Base-by-base conservation (phyloP, 1,140 invertebrate genomes). In the Nixonia krombeini region DNA sequence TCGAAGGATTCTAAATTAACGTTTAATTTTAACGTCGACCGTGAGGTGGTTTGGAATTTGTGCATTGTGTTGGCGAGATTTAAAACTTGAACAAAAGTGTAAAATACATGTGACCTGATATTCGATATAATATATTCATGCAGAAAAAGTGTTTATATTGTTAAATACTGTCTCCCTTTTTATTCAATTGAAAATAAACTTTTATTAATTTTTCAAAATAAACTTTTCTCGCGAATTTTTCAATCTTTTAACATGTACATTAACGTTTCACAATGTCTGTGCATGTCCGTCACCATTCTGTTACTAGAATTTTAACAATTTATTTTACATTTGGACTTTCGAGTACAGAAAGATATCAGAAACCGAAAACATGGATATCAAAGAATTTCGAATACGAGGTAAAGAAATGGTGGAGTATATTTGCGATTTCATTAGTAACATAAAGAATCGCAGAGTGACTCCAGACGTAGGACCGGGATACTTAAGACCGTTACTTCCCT, bases 321-420 rank as follows among this genome's bases (percentile, higher is more conserved):
- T 37, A 3, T 31, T 31, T 9, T 6, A 10, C 25, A 26, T 26
- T 26, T 9, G 4, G 4, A 16, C 17, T 46, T 46, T 33, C 25
- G 12, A 33, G 33, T 38, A 18, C 29, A 35, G 16, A 38, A 10
- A 29, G 12, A 31, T 21, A 25, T 26, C 61, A 29, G 28, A 44
- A 26, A 13, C 17, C 38, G n/a, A 35, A 31, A 65, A 61, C 49
- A 98, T 99, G 96, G 92, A 98, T 80, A 89, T 91, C 31, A 87
- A 91, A 38, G 95, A 98, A 81, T 99, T 99, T 86, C 89, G 96
- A 21, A 86, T 89, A 64, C 88, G 92, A 33, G 97, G 97, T 8
- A 94, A 94, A 81, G 94, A 98, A 83, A 98, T 99, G 95, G 93
- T 99, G 13, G 97, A 99, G 76, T 99, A 98, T 81, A 98, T 99